phyloP scores from a whole-genome alignment of 2,113 vertebrate species.

The Hylia prasina region DNA sequence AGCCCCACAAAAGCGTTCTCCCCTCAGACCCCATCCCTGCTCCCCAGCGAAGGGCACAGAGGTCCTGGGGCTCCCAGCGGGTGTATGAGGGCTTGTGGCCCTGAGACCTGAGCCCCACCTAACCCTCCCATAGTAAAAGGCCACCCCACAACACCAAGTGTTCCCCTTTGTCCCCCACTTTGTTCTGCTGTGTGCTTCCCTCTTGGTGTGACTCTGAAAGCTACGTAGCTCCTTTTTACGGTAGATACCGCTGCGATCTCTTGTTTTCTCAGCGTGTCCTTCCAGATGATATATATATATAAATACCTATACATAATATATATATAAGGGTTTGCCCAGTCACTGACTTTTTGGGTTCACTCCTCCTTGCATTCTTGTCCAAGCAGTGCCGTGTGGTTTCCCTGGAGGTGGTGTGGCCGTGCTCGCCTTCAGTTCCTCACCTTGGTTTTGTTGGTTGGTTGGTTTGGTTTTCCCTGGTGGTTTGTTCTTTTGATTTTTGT shows the following conservation, averaged over 20 bases:
- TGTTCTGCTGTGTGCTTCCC: constrained; percentile 57
- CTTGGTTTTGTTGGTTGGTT: neutral
- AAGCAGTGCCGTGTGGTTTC: constrained; percentile 56
- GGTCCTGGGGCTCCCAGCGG: neutral
- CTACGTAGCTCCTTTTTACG: constrained; percentile 61
- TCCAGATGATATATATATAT: constrained; percentile 68
- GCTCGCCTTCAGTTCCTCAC: neutral
- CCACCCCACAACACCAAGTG: neutral
- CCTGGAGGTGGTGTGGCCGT: constrained; percentile 43
- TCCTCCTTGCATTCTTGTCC: neutral
- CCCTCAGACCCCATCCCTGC: neutral
- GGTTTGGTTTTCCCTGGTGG: constrained; percentile 6
- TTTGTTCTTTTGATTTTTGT: constrained; percentile 4
- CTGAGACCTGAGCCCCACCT: neutral
- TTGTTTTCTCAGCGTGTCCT: constrained; percentile 62
- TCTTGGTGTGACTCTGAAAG: constrained; percentile 63
- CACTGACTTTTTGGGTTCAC: neutral
- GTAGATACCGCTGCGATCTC: constrained; percentile 62
- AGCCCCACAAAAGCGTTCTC: neutral
- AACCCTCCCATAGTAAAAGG: neutral
- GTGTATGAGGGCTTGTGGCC: neutral
- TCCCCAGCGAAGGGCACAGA: neutral
- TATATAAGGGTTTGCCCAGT: constrained; percentile 27
- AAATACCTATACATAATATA: constrained; percentile 73
- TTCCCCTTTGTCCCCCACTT: constrained; percentile 4